Conservation (phyloP, 2,113 vertebrate species). For the Mionectes macconnelli region DNA sequence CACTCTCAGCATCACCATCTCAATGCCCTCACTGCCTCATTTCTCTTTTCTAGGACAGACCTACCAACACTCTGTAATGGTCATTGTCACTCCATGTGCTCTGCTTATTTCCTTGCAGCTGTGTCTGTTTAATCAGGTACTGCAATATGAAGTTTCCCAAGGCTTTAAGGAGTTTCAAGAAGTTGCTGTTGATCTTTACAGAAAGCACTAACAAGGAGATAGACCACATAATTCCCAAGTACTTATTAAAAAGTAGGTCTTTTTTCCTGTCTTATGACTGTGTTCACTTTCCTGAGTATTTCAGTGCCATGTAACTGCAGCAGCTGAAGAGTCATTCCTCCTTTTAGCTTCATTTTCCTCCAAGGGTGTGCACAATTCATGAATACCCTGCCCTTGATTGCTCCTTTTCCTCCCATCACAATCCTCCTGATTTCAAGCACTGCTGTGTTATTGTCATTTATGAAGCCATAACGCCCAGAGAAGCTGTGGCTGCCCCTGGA, state of each 20-base stretch:
- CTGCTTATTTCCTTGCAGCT: background rate
- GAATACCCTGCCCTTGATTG: background rate
- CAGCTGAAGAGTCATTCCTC: background rate
- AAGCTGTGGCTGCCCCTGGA: background rate
- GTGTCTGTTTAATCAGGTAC: background rate
- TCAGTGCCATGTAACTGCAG: background rate
- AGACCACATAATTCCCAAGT: background rate
- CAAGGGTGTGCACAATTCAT: background rate
- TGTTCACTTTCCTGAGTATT: background rate
- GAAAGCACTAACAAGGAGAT: background rate
- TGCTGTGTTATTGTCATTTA: background rate
- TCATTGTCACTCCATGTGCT: background rate
- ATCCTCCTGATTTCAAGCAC: background rate
- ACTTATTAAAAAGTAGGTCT: background rate
- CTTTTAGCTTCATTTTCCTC: background rate
- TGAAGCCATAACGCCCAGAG: background rate
- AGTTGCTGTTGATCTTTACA: background rate
- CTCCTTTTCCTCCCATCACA: background rate
- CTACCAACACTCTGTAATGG: background rate
- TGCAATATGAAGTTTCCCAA: background rate
- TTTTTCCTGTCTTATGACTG: background rate
- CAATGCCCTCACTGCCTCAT: background rate
- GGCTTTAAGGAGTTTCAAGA: background rate
- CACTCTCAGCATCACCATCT: fast-evolving
- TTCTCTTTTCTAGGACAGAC: background rate